Conservation (phyloP, 2,113 vertebrate species). For the Melanotaenia duboulayi region DNA sequence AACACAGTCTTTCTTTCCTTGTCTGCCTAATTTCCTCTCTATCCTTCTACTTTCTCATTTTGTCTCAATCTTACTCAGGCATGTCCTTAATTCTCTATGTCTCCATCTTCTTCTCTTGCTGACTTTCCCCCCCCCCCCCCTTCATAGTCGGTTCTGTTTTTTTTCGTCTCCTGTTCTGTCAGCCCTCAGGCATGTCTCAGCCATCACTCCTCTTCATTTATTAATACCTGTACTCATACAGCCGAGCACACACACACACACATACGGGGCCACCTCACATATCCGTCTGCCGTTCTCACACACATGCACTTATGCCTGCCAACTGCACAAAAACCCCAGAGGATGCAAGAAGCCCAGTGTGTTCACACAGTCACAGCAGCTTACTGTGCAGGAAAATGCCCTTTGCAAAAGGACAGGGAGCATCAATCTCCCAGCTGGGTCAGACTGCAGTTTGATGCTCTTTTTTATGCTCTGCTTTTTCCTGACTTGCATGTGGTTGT, state of each 20-base stretch:
- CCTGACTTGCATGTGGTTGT: constrained; percentile 42
- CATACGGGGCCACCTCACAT: constrained; percentile 45
- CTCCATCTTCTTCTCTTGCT: constrained; percentile 43
- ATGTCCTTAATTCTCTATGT: constrained; percentile 38
- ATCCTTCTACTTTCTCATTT: constrained; percentile 33
- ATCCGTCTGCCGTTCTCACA: constrained; percentile 29
- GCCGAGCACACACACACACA: constrained; percentile 53
- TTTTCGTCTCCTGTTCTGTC: constrained; percentile 65
- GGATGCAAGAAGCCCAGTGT: constrained; percentile 69
- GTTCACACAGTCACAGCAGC: constrained; percentile 70
- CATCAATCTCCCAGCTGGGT: constrained; percentile 69
- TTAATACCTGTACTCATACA: constrained; percentile 77
- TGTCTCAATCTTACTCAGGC: constrained; percentile 28
- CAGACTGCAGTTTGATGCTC: constrained; percentile 62
- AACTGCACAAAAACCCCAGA: constrained; percentile 67
- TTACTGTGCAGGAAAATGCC: constrained; percentile 82
- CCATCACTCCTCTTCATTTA: constrained; percentile 82
- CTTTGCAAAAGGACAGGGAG: constrained; percentile 79
- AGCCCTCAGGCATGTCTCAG: constrained; percentile 73
- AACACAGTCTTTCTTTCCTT: constrained; percentile 36
- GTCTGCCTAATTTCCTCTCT: constrained; percentile 51
- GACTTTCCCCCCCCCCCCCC: constrained; percentile 15
- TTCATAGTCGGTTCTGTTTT: constrained; percentile 17
- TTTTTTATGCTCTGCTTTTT: constrained; percentile 49
- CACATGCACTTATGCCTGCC: constrained; percentile 21